Evolutionary conservation across 2,113 vertebrate species (phyloP).

Genomic region (Glareola pratincola): DNA sequence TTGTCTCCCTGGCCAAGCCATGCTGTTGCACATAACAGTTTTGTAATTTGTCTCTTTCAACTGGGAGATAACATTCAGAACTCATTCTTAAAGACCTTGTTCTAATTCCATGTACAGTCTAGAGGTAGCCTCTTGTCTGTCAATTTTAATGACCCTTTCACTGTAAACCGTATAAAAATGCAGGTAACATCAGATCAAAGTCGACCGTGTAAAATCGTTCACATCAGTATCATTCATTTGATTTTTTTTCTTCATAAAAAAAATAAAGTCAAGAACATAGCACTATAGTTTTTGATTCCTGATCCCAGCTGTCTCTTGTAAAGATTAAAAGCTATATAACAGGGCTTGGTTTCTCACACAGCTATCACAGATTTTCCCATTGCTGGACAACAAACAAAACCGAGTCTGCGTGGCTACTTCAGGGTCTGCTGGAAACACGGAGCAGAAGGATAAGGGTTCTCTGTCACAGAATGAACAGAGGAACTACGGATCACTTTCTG

Average conservation of each 20-base stretch:
- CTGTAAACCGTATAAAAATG: neutral
- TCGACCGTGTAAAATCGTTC: neutral
- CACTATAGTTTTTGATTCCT: neutral
- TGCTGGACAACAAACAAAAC: neutral
- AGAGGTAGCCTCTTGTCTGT: neutral
- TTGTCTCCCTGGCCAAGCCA: neutral
- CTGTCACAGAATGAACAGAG: neutral
- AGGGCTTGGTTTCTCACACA: neutral
- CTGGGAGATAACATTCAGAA: neutral
- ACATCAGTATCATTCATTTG: neutral
- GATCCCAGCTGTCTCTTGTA: neutral
- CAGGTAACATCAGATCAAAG: neutral
- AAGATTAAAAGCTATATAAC: neutral
- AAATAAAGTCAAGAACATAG: neutral
- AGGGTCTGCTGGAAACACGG: neutral
- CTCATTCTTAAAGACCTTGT: neutral
- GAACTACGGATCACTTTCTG: neutral
- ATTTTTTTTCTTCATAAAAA: neutral
- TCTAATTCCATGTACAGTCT: neutral
- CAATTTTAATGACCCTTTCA: neutral
- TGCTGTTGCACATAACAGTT: rapidly evolving
- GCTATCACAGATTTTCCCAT: neutral
- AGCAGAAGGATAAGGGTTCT: neutral
- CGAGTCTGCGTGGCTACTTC: neutral
- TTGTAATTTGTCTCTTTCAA: neutral